These are phyloP conservation scores for Gallinago media DNA, from an alignment of 2,113 vertebrate genomes.

Conservation along the genomic window DNA sequence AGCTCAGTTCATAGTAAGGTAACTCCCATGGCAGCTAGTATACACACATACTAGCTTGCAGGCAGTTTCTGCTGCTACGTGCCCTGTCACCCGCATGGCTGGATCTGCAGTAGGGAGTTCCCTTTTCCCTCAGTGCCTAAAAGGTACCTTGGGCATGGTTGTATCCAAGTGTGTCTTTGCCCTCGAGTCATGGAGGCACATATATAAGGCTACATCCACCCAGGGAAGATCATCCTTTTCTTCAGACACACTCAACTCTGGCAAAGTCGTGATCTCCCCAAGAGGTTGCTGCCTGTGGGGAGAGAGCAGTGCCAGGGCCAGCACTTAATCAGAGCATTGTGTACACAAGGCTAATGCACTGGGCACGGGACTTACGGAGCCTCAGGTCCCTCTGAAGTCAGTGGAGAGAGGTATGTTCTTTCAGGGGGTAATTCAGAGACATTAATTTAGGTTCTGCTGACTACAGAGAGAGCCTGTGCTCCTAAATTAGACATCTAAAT, in stretches of 20 bases:
- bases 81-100: not conserved
- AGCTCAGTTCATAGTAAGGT: not conserved
- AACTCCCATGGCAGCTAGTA: not conserved
- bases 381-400: fast-evolving
- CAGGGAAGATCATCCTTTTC: not conserved
- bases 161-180: not conserved
- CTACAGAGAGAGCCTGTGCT: not conserved
- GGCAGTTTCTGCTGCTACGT: not conserved
- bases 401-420: not conserved
- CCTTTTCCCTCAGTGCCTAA: not conserved
- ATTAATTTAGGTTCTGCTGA: not conserved
- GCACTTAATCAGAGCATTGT: not conserved
- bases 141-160: fast-evolving
- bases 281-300: not conserved
- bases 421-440: not conserved
- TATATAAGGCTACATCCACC: not conserved
- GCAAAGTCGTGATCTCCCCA: not conserved
- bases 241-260: not conserved
- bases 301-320: not conserved
- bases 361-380: not conserved
- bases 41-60: not conserved
- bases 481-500: conserved; percentile 35
- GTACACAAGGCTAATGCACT: not conserved
- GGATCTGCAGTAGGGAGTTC: fast-evolving
- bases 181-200: not conserved